Evolutionary conservation across 2,797 vertebrate genomes (phyloP).

Genomic region (Channallabes apus): DNA sequence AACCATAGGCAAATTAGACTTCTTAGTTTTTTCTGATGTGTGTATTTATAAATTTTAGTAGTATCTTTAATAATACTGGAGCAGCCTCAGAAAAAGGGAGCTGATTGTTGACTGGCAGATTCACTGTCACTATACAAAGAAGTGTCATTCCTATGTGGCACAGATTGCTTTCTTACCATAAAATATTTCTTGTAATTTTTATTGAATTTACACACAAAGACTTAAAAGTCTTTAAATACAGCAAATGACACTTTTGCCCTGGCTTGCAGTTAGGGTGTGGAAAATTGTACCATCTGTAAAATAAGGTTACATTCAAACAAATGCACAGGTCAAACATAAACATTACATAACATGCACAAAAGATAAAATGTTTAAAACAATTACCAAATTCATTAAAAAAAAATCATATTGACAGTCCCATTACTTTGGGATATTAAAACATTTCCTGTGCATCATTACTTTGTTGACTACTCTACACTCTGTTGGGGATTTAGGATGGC

Average conservation of each 20-base stretch:
- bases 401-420: not conserved
- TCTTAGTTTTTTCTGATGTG: not conserved
- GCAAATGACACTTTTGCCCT: constrained; percentile 11
- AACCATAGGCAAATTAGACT: not conserved
- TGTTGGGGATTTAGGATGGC: not conserved
- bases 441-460: constrained; percentile 28
- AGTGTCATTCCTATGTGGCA: not conserved
- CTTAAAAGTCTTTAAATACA: constrained; percentile 22
- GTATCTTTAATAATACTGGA: not conserved
- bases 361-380: constrained; percentile 40
- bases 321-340: constrained; percentile 37
- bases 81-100: not conserved
- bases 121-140: not conserved
- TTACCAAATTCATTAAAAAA: constrained; percentile 43
- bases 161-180: constrained; percentile 4
- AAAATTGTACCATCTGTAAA: constrained; percentile 52
- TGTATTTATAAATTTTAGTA: not conserved
- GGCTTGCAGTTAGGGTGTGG: constrained; percentile 30
- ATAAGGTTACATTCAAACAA: constrained; percentile 45
- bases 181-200: constrained; percentile 2
- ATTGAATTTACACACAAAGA: constrained; percentile 18
- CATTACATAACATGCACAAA: constrained; percentile 35
- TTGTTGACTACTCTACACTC: not conserved
- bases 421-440: constrained; percentile 49
- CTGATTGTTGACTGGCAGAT: not conserved